Evolutionary conservation across 2,113 vertebrate species (phyloP).

Genomic region (Mungos mungo): DNA sequence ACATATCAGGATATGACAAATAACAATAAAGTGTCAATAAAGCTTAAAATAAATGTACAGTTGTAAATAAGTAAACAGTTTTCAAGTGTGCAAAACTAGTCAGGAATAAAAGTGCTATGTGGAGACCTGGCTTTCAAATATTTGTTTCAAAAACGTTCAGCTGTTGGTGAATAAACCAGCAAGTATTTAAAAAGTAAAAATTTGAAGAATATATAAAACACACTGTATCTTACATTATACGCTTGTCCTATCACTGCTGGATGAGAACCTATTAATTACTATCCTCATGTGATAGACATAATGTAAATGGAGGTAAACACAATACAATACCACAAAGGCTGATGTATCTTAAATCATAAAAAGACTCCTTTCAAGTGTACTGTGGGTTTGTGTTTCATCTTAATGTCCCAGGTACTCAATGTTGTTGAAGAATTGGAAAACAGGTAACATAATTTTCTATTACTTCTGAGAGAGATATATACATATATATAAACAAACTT

Average conservation of each 20-base stretch:
- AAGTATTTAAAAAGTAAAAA: constrained; percentile 66
- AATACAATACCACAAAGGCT: constrained; percentile 44
- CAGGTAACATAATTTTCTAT: constrained; percentile 28
- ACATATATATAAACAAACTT: background rate
- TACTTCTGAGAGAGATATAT: constrained; percentile 29
- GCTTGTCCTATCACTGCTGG: background rate
- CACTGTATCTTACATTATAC: constrained; percentile 32
- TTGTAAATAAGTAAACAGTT: constrained; percentile 76
- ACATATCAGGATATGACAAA: constrained; percentile 70
- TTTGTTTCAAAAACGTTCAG: constrained; percentile 53
- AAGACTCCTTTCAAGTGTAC: constrained; percentile 78
- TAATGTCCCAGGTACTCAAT: constrained; percentile 52
- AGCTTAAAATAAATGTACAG: constrained; percentile 74
- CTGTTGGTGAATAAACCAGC: constrained; percentile 60
- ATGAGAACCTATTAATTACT: constrained; percentile 12
- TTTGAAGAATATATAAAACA: constrained; percentile 22
- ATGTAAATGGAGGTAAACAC: constrained; percentile 36
- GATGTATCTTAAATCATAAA: constrained; percentile 57
- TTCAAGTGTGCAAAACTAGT: constrained; percentile 82
- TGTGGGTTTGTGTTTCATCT: constrained; percentile 49
- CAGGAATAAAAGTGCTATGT: constrained; percentile 83
- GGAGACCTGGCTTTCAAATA: constrained; percentile 75
- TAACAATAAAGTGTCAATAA: constrained; percentile 43
- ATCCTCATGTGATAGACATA: background rate
- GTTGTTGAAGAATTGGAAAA: constrained; percentile 57